Base-by-base conservation (phyloP, 2,113 vertebrate species). In the Manacus vitellinus region DNA sequence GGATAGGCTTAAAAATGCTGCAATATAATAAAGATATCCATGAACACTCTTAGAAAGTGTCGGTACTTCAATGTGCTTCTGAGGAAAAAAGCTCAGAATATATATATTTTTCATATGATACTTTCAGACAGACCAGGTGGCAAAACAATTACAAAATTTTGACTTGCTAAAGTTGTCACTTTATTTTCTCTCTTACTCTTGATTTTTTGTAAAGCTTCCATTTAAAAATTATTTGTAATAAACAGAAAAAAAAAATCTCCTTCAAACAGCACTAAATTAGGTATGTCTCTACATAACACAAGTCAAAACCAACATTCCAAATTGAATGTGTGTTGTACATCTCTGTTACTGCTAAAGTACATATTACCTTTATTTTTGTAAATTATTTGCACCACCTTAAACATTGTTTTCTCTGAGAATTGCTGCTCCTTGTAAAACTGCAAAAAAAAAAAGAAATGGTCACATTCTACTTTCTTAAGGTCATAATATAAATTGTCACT, bases 381-480 rank as follows among this genome's bases (percentile, higher is more conserved):
- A 80, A 12, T 59, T 74, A 37, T 4, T 9, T 81, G 31, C 56
- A 85, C 35, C 9, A 51, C 27, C 73, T 74, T 65, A 63, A 80
- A 56, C 27, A 31, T 17, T 65, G n/a, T 73, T 76, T 94, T 58
- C 56, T 66, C 85, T 52, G 33, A 66, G 28, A 95, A 75, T 46
- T 75, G 33, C 43, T 59, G 52, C 23, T 84, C 25, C 28, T 71
- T 6, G 2, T 61, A 72, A 91, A 84, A 81, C 47, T 56, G 47
- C 1, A 79, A 85, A 59, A 77, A 87, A 73, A 61, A 65, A 39
- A 43, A 68, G 2, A 66, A 77, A 56, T 8, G 66, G 68, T 75
- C 75, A 84, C 56, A 39, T 46, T 88, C 65, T 84, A 81, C 33
- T 63, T 94, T 85, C 63, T 95, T 96, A 75, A 92, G 76, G 82